Evolutionary conservation across 2,888 invertebrate genomes (phyloP).

Genomic region (Oscheius myriophilus): DNA sequence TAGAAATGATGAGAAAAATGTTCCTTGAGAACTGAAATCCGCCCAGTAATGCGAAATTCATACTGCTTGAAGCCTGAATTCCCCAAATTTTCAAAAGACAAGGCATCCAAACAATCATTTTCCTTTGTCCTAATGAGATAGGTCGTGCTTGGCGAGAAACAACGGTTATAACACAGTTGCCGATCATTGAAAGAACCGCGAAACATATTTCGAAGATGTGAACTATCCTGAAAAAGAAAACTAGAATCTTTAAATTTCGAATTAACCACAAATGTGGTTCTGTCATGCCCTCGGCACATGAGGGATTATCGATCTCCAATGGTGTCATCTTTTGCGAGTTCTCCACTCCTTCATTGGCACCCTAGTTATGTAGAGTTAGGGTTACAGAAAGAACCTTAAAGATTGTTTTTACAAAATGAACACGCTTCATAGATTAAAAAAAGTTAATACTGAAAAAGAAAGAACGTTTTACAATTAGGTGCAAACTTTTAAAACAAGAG

Average conservation of each 20-base stretch:
- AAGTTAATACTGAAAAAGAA: no score
- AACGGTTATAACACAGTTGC: conserved; percentile 37
- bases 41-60: conserved; percentile 41
- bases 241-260: not conserved
- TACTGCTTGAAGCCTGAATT: conserved; percentile 37
- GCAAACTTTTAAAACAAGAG: no score
- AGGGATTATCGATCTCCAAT: conserved; percentile 21
- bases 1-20: conserved; percentile 40
- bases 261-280: conserved; percentile 26
- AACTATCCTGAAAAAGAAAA: conserved; percentile 20
- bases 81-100: not conserved
- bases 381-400: not conserved
- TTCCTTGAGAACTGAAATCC: conserved; percentile 46
- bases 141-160: conserved; percentile 43
- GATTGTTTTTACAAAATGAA: no score
- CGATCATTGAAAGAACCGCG: conserved; percentile 17
- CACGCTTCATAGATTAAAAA: no score
- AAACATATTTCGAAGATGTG: conserved; percentile 26
- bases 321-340: conserved; percentile 15
- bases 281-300: conserved; percentile 26
- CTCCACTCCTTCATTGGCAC: not conserved
- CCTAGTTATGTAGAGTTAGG: not conserved
- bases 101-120: conserved; percentile 36
- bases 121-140: conserved; percentile 42
- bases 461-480: no score